A percentile compares a stretch with the other conserved stretches of the same genome.
Conservation (phyloP, 2,113 vertebrate genomes). For the Epinephelus cyanopodus region DNA sequence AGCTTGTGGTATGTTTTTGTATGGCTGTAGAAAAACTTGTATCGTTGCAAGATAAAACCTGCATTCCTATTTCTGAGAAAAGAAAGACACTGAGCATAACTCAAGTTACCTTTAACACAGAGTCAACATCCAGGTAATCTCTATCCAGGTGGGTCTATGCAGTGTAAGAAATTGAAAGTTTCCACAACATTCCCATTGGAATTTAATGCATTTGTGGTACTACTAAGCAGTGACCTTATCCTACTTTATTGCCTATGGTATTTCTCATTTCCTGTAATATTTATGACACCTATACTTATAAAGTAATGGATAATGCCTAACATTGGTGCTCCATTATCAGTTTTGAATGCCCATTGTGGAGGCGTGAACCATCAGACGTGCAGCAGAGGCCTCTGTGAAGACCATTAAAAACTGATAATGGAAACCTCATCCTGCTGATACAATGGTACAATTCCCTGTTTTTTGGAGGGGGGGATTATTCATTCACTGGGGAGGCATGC, state of each 20-base stretch:
- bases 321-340: too few relatives aligned
- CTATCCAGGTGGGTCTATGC: neutral
- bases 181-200: constrained; percentile 1
- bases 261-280: neutral
- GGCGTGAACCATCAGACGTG: too few relatives aligned
- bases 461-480: too few relatives aligned
- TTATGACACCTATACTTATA: neutral
- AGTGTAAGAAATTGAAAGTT: neutral
- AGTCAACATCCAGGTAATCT: neutral
- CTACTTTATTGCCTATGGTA: neutral
- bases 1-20: neutral
- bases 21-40: neutral
- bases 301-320: too few relatives aligned
- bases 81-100: neutral
- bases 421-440: too few relatives aligned
- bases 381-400: too few relatives aligned
- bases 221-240: neutral
- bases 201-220: neutral
- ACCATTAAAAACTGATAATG: too few relatives aligned
- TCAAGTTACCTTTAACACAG: neutral
- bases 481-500: too few relatives aligned
- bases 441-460: too few relatives aligned
- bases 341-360: too few relatives aligned
- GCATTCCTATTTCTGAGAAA: neutral
- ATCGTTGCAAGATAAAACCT: neutral